Evolutionary conservation across 2,888 invertebrate species (phyloP), one percentile per base, ranked within the genome.

Genomic region (Abrostola triplasia): DNA sequence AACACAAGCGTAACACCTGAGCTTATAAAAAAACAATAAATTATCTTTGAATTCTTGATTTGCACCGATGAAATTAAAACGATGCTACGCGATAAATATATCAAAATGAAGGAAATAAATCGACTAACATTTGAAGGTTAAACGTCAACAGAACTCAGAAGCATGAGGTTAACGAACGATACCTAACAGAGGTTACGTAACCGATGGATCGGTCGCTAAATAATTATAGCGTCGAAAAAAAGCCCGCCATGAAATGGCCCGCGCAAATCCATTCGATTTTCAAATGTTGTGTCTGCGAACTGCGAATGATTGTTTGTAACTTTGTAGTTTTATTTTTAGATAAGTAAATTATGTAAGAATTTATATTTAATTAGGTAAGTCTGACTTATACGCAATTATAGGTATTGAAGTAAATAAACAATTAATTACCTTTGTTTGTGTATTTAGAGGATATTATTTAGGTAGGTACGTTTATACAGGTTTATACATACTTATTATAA

Each of bases 161-260:
- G 61, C 36, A 48, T 36, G 67, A 75, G 84, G 81, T 83, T 64
- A 84, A 82, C 60, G 82, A 62, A 79, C 83, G 80, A 82, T 82
- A 82, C 68, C 68, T 59, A 60, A 73, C 70, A 67, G 59, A 55
- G 54, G 71, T 81, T 83, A 78, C 77, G 77, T 76, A 81, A 81
- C 40, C 70, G 55, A 55, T 70, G 67, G 57, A 70, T 74, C 75
- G 67, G 51, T 59, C 54, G 67, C 59, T 59, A 63, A 75, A 70
- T 79, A 66, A 77, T 71, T 72, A 78, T 73, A 67, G 59, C 65
- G 55, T 55, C 66, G 63, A 66, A 65, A 72, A 81, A 77, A 77
- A 71, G 56, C 54, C 49, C 48, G 62, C 63, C 66, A 51, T 64
- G 54, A 60, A 75, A 69, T 75, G 69, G 71, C 71, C 64, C 67